Evolutionary conservation across 1,140 invertebrate genomes (phyloP).

Genomic region (Eueides isabella): DNA sequence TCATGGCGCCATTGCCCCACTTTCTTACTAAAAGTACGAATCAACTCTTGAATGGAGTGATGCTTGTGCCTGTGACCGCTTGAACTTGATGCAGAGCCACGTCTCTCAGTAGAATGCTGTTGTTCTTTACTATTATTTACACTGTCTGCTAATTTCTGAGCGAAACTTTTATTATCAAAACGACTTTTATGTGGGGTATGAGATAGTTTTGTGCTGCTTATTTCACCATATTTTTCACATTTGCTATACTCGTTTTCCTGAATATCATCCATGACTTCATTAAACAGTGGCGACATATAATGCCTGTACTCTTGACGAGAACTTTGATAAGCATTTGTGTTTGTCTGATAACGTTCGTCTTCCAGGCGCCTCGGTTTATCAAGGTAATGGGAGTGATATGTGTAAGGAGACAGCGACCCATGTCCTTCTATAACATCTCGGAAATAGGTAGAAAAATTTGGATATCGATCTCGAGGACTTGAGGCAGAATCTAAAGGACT

Average conservation of each 20-base stretch:
- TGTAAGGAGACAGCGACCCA: slow-evolving; percentile 39
- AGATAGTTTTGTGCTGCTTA: slow-evolving; percentile 66
- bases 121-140: slow-evolving; percentile 47
- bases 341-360: slow-evolving; percentile 58
- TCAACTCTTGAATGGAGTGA: slow-evolving; percentile 88
- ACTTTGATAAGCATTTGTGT: slow-evolving; percentile 55
- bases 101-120: slow-evolving; percentile 49
- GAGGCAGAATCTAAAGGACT: slow-evolving; percentile 62
- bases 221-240: slow-evolving; percentile 79
- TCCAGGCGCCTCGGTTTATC: slow-evolving; percentile 56
- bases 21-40: slow-evolving; percentile 87
- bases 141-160: slow-evolving; percentile 76
- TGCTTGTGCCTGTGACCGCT: slow-evolving; percentile 83
- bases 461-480: slow-evolving; percentile 70
- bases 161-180: slow-evolving; percentile 83
- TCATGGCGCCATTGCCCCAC: slow-evolving; percentile 85
- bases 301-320: slow-evolving; percentile 63
- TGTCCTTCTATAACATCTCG: slow-evolving; percentile 63
- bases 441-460: slow-evolving; percentile 66
- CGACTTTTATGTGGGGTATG: slow-evolving; percentile 65
- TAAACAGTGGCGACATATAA: slow-evolving; percentile 69
- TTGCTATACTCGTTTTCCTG: slow-evolving; percentile 78
- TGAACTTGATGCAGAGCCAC: slow-evolving; percentile 59
- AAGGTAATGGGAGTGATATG: slow-evolving; percentile 46
- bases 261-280: slow-evolving; percentile 78